Evolutionary conservation across 2,797 vertebrate species (phyloP).

Genomic region (Anabacerthia variegaticeps): DNA sequence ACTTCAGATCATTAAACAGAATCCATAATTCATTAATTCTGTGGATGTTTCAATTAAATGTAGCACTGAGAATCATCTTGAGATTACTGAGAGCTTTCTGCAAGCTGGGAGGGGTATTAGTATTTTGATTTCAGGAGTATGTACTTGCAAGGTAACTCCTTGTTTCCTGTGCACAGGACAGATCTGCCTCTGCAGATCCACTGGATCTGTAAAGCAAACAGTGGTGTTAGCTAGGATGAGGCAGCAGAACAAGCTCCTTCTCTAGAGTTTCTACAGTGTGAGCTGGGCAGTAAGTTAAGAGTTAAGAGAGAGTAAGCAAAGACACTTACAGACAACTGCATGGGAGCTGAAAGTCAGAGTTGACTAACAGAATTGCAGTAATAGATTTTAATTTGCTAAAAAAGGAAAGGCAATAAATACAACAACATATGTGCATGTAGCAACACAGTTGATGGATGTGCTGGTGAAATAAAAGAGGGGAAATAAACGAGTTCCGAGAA

Average conservation of each 20-base stretch:
- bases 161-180: not conserved
- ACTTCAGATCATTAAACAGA: not conserved
- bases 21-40: not conserved
- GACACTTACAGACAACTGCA: no score
- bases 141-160: fast-evolving
- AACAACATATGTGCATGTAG: not conserved
- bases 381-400: not conserved
- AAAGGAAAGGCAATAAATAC: not conserved
- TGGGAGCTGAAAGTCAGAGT: not conserved
- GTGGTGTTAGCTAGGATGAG: not conserved
- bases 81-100: not conserved
- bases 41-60: not conserved
- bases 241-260: not conserved
- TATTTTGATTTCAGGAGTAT: not conserved
- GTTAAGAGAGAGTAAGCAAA: not conserved
- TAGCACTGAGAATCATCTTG: not conserved
- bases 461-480: not conserved
- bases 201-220: not conserved
- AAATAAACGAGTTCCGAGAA: not conserved
- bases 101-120: not conserved
- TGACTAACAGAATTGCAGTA: not conserved
- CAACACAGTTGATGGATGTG: not conserved
- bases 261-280: not conserved
- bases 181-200: not conserved
- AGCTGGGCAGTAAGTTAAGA: not conserved